Evolutionary conservation across 1,140 invertebrate genomes (phyloP).

Genomic region (Cephus cinctus): DNA sequence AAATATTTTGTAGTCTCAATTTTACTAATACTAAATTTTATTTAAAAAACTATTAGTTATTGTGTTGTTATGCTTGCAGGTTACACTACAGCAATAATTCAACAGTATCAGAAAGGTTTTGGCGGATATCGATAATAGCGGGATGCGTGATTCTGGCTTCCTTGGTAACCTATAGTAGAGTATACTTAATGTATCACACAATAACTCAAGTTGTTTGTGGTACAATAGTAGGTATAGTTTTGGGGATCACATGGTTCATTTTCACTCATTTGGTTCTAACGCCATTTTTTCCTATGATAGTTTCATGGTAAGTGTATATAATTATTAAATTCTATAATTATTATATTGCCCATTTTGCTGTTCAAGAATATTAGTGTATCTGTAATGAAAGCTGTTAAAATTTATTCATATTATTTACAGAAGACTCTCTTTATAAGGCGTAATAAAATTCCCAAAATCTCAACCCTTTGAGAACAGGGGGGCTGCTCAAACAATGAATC

Average conservation of each 20-base stretch:
- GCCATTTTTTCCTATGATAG: slow-evolving; percentile 82
- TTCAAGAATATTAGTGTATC: too few relatives aligned
- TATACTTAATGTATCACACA: slow-evolving; percentile 88
- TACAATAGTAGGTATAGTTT: slow-evolving; percentile 65
- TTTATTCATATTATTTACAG: too few relatives aligned
- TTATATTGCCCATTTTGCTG: slow-evolving; percentile 3
- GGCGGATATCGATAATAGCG: slow-evolving; percentile 67
- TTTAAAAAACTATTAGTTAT: slow-evolving; percentile 2
- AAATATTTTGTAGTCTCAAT: slow-evolving; percentile 2
- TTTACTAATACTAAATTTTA: slow-evolving; percentile 1
- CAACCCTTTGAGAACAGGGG: too few relatives aligned
- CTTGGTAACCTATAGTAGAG: slow-evolving; percentile 68
- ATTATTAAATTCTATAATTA: background rate
- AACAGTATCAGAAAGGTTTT: slow-evolving; percentile 71
- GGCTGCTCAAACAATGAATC: too few relatives aligned
- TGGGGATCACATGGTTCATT: slow-evolving; percentile 76
- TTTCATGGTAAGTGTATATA: slow-evolving; percentile 72
- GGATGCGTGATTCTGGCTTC: slow-evolving; percentile 62
- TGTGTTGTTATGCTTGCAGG: slow-evolving; percentile 55
- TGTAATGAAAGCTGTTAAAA: too few relatives aligned
- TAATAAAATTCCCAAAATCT: too few relatives aligned
- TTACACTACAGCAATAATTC: slow-evolving; percentile 80
- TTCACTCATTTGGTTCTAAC: slow-evolving; percentile 79
- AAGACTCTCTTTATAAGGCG: too few relatives aligned
- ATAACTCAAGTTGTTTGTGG: slow-evolving; percentile 80